Conservation (phyloP, 2,888 invertebrate species). For the Argyresthia goedartella region DNA sequence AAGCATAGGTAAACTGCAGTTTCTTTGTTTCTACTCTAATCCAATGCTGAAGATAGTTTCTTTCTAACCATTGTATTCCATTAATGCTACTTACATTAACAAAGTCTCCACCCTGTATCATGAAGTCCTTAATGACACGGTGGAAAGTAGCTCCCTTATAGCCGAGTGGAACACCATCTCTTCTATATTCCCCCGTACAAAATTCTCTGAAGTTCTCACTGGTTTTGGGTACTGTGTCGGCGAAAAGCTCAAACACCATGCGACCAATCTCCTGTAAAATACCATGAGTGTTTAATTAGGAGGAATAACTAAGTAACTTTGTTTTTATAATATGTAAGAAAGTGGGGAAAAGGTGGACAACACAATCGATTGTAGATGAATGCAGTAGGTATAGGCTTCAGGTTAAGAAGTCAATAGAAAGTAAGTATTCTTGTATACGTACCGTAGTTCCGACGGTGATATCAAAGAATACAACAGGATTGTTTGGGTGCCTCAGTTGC, state of each 20-base stretch:
- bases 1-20: too few species aligned
- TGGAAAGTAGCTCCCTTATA: conserved; percentile 98
- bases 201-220: conserved; percentile 98
- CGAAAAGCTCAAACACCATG: conserved; percentile 98
- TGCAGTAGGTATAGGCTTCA: too few species aligned
- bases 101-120: conserved; percentile 99
- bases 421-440: conserved; percentile 19
- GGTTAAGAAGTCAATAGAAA: too few species aligned
- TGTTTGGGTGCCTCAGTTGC: conserved; percentile 90
- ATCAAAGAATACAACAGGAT: conserved; percentile 99
- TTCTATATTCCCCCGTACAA: conserved; percentile 97
- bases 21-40: too few species aligned
- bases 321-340: too few species aligned
- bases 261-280: conserved; percentile 89
- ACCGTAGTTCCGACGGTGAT: conserved; percentile 96
- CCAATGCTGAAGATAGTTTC: too few species aligned
- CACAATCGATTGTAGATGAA: too few species aligned
- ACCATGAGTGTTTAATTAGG: neutral
- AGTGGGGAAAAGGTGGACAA: too few species aligned
- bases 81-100: conserved; percentile 88
- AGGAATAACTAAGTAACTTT: neutral
- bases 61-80: too few species aligned
- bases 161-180: conserved; percentile 96
- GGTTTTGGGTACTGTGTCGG: conserved; percentile 96
- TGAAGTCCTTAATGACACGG: conserved; percentile 99